phyloP scores from a whole-genome alignment of 1,140 invertebrate species.

The Plectrocnemia conspersa region DNA sequence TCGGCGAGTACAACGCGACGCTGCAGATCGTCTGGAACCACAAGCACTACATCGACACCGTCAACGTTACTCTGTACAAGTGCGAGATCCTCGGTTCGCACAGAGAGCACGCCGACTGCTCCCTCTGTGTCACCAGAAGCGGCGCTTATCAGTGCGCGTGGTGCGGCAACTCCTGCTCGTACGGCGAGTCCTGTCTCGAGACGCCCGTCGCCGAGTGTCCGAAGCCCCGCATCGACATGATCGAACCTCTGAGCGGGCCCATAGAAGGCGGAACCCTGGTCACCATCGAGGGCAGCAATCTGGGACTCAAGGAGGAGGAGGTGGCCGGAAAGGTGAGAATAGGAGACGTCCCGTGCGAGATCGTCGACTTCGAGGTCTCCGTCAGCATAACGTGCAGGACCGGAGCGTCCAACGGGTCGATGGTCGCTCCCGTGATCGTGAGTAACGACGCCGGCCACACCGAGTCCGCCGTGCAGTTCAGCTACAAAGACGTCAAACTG shows the following conservation, averaged over 20 bases:
- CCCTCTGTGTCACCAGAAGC: constrained; percentile 84
- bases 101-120: constrained; percentile 88
- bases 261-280: constrained; percentile 93
- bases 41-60: constrained; percentile 87
- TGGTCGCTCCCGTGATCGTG: constrained; percentile 77
- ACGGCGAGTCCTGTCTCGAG: constrained; percentile 73
- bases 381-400: constrained; percentile 86
- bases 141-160: constrained; percentile 86
- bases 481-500: constrained; percentile 82
- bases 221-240: constrained; percentile 89
- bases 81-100: constrained; percentile 91
- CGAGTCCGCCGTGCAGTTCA: constrained; percentile 82
- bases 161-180: constrained; percentile 85
- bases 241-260: constrained; percentile 89
- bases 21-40: constrained; percentile 90
- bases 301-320: constrained; percentile 86
- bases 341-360: constrained; percentile 80
- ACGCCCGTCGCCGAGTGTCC: constrained; percentile 78
- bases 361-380: constrained; percentile 87
- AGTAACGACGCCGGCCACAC: constrained; percentile 86
- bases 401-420: constrained; percentile 68
- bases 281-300: constrained; percentile 93
- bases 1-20: constrained; percentile 81
- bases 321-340: constrained; percentile 88
- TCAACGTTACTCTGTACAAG: constrained; percentile 87